These are phyloP conservation scores for Chironomus tepperi DNA, from an alignment of 1,140 invertebrate genomes.

Conservation along the genomic window DNA sequence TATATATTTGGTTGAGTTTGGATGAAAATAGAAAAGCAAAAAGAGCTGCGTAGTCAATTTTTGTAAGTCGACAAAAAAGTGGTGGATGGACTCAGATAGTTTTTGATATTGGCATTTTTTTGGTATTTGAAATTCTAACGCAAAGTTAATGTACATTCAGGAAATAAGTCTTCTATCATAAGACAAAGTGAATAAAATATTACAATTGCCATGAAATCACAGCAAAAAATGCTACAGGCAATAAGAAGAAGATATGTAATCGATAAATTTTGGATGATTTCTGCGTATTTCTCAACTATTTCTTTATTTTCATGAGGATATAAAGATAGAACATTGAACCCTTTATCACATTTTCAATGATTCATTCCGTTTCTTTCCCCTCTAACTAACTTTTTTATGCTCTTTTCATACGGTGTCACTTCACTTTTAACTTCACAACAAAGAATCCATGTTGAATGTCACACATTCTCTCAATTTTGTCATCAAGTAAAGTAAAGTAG, in stretches of 20 bases:
- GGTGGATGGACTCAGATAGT: too few species aligned
- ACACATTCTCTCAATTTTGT: neutral
- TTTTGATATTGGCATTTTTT: too few species aligned
- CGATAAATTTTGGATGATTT: conserved; percentile 15
- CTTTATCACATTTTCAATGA: neutral
- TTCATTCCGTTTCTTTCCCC: neutral
- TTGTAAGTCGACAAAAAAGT: neutral
- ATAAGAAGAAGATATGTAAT: neutral
- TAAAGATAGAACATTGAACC: conserved; percentile 15
- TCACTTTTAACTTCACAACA: neutral
- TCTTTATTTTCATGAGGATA: too few species aligned
- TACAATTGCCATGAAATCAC: too few species aligned
- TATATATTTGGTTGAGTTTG: neutral
- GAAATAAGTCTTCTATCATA: too few species aligned
- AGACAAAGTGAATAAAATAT: neutral
- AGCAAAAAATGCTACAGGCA: neutral
- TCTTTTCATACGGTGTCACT: too few species aligned
- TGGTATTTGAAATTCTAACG: too few species aligned
- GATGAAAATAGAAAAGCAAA: neutral
- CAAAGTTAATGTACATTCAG: too few species aligned
- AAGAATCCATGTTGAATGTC: conserved; percentile 19
- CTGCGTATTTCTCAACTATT: too few species aligned
- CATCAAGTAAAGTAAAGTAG: neutral
- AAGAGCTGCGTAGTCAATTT: conserved; percentile 19
- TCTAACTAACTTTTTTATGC: neutral